Conservation (phyloP, 2,888 invertebrate species). For the Abrostola tripartita region DNA sequence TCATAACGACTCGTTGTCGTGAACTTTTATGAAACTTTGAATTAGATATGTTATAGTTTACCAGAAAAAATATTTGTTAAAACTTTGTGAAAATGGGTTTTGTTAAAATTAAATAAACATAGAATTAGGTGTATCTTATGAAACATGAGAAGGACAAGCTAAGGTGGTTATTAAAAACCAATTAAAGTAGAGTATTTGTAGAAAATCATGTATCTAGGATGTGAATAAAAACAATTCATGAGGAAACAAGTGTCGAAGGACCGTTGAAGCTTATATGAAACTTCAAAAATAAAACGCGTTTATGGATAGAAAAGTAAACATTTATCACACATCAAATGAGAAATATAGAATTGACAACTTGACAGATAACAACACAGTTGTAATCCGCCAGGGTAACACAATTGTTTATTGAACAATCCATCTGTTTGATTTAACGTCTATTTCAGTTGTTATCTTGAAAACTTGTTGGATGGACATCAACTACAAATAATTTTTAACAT, state of each 20-base stretch:
- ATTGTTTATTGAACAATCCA: slow-evolving; percentile 26
- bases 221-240: too few species aligned
- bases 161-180: too few species aligned
- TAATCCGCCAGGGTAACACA: slow-evolving; percentile 20
- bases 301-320: slow-evolving; percentile 24
- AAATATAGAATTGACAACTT: slow-evolving; percentile 30
- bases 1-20: slow-evolving; percentile 25
- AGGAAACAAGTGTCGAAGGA: too few species aligned
- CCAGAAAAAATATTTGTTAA: slow-evolving; percentile 5
- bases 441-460: slow-evolving; percentile 27
- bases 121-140: too few species aligned
- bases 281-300: too few species aligned
- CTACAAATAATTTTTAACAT: too few species aligned
- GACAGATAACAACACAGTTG: slow-evolving; percentile 13
- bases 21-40: slow-evolving; percentile 32
- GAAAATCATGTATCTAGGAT: too few species aligned
- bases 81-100: slow-evolving; percentile 5
- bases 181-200: too few species aligned
- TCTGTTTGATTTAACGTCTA: slow-evolving; percentile 37
- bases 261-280: too few species aligned
- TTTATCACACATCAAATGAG: slow-evolving; percentile 20
- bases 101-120: not conserved
- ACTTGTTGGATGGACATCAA: slow-evolving; percentile 25
- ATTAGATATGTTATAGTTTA: slow-evolving; percentile 1
- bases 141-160: too few species aligned